These are phyloP conservation scores for Sebastiscus tertius DNA, from an alignment of 2,797 vertebrate genomes.

Conservation along the genomic window DNA sequence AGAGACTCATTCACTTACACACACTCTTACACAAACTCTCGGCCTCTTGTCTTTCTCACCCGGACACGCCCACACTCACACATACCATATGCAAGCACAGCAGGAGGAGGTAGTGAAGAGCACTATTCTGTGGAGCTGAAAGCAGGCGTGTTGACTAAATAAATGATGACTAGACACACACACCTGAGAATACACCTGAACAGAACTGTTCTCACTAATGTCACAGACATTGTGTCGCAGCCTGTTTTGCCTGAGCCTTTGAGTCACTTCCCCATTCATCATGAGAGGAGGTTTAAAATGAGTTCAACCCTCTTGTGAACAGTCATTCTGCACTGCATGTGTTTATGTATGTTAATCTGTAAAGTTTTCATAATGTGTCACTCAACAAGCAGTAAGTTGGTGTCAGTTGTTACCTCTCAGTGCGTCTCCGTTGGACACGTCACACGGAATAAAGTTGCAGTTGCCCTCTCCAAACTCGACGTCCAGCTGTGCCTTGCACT, in stretches of 20 bases:
- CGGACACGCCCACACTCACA: background rate
- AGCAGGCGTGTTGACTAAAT: background rate
- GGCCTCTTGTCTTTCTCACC: background rate
- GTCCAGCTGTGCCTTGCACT: slow-evolving; percentile 87
- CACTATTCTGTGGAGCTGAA: background rate
- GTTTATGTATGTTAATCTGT: background rate
- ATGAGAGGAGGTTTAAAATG: too few relatives aligned
- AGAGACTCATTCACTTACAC: background rate
- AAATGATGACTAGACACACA: background rate
- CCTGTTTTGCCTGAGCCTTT: background rate
- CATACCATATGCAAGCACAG: background rate
- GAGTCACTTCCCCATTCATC: too few relatives aligned
- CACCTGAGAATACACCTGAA: too few relatives aligned
- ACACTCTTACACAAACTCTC: background rate
- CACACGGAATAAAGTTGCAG: slow-evolving; percentile 89
- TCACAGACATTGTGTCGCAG: too few relatives aligned
- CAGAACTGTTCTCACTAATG: too few relatives aligned
- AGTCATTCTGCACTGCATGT: too few relatives aligned
- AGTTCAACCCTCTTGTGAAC: too few relatives aligned
- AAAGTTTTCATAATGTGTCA: background rate
- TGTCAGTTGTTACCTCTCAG: slow-evolving; percentile 83
- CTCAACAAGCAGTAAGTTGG: background rate
- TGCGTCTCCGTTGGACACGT: slow-evolving; percentile 87
- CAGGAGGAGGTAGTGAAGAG: background rate
- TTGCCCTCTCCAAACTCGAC: slow-evolving; percentile 86